Evolutionary conservation across 35 echinoderm and acorn worm genomes (phyloP).

Genomic region (Acanthaster planci): DNA sequence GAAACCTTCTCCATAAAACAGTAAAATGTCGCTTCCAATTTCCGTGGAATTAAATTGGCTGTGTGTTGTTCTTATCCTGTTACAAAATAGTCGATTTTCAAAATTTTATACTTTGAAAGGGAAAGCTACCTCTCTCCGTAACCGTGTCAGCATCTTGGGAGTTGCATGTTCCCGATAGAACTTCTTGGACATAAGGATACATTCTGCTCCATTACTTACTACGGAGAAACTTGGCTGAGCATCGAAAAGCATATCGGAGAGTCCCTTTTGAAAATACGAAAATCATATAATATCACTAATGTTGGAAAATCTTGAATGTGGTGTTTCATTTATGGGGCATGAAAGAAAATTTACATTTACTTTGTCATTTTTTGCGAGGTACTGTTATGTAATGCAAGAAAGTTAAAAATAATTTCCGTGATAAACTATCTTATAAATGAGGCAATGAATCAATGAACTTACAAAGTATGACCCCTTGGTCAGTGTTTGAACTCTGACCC

Average conservation of each 20-base stretch:
- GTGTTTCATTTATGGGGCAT: too few relatives aligned
- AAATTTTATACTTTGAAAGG: too few relatives aligned
- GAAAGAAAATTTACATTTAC: too few relatives aligned
- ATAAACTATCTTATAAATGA: too few relatives aligned
- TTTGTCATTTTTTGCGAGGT: too few relatives aligned
- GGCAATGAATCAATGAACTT: constrained; percentile 33
- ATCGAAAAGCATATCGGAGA: constrained; percentile 83
- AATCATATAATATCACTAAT: not conserved
- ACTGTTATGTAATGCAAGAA: not conserved
- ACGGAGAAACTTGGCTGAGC: constrained; percentile 84
- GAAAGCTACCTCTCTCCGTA: constrained; percentile 65
- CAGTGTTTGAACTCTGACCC: constrained; percentile 79
- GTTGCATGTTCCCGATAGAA: constrained; percentile 83
- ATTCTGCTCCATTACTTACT: constrained; percentile 91
- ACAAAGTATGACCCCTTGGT: constrained; percentile 89
- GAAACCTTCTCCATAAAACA: too few relatives aligned
- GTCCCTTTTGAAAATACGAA: constrained; percentile 46
- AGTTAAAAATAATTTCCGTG: not conserved
- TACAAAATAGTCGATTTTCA: too few relatives aligned
- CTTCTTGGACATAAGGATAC: constrained; percentile 92
- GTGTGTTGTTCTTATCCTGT: too few relatives aligned
- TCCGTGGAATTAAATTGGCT: too few relatives aligned
- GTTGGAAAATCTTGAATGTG: too few relatives aligned
- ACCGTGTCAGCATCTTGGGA: constrained; percentile 55
- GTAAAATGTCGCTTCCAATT: too few relatives aligned